phyloP scores from a whole-genome alignment of 2,797 vertebrate genomes.

The Coregonus sp. region DNA sequence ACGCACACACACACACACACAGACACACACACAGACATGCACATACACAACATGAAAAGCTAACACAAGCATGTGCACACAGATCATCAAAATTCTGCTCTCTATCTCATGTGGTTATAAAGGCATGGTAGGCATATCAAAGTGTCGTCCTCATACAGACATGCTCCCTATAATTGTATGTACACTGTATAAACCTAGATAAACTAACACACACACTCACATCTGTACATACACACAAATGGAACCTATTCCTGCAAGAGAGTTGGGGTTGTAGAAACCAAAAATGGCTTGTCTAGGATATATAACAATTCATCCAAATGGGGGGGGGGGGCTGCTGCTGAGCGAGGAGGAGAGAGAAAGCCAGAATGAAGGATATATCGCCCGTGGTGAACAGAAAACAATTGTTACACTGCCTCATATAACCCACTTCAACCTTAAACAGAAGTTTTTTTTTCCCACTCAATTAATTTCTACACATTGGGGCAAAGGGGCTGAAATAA shows the following conservation, averaged over 20 bases:
- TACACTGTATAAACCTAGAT: conserved; percentile 7
- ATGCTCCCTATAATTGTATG: neutral
- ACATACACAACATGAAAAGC: conserved; percentile 7
- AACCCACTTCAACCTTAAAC: conserved; percentile 82
- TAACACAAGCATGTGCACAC: neutral
- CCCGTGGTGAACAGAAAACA: conserved; percentile 79
- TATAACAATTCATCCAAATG: conserved; percentile 68
- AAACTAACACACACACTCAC: conserved; percentile 9
- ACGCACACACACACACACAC: conserved; percentile 45
- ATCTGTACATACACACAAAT: conserved; percentile 32
- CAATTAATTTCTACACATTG: conserved; percentile 84
- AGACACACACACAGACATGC: conserved; percentile 8
- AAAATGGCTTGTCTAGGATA: conserved; percentile 43
- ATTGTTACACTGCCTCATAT: conserved; percentile 81
- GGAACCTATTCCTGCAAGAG: conserved; percentile 48
- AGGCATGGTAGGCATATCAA: neutral
- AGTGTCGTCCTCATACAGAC: neutral
- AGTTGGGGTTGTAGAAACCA: conserved; percentile 48
- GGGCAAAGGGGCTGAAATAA: conserved; percentile 73
- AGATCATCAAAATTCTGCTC: conserved; percentile 5
- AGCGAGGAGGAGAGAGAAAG: conserved; percentile 66
- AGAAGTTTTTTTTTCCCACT: conserved; percentile 81
- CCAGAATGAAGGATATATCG: conserved; percentile 76
- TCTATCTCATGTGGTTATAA: neutral
- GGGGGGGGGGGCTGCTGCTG: conserved; percentile 27